These are phyloP conservation scores for Cheiracanthium punctorium DNA, from an alignment of 2,888 invertebrate genomes.

Conservation along the genomic window DNA sequence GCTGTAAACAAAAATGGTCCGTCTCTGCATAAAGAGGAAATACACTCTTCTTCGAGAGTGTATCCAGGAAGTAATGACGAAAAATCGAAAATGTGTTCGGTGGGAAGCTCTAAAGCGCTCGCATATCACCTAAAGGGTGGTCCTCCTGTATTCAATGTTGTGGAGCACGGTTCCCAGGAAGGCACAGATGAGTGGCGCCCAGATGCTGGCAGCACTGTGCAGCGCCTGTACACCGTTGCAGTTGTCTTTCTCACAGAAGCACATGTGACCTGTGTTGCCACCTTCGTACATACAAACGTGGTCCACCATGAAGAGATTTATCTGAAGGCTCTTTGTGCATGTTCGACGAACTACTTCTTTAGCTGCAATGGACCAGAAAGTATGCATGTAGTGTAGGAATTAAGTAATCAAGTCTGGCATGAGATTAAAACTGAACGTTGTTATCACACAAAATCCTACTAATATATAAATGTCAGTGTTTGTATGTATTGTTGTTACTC, in stretches of 20 bases:
- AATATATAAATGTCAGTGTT: too few species aligned
- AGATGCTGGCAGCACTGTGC: not conserved
- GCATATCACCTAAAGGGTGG: not conserved
- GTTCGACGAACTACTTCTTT: conserved; percentile 88
- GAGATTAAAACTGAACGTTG: too few species aligned
- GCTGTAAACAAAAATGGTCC: too few species aligned
- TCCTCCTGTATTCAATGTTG: not conserved
- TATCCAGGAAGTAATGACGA: too few species aligned
- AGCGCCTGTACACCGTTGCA: conserved; percentile 82
- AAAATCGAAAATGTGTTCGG: not conserved
- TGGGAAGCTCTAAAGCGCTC: not conserved
- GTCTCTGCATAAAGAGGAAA: too few species aligned
- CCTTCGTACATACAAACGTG: conserved; percentile 99
- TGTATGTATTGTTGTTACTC: too few species aligned
- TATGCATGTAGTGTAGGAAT: too few species aligned
- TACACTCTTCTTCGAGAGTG: too few species aligned
- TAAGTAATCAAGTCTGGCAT: too few species aligned
- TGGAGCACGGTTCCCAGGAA: conserved; percentile 24
- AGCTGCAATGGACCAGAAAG: too few species aligned
- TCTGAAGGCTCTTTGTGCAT: conserved; percentile 93
- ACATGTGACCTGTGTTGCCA: conserved; percentile 98
- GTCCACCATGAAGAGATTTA: conserved; percentile 97
- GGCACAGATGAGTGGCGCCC: conserved; percentile 37
- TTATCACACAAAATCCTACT: too few species aligned
- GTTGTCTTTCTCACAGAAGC: conserved; percentile 98